Base-by-base conservation (phyloP, 2,113 vertebrate species). In the Physeter macrocephalus region DNA sequence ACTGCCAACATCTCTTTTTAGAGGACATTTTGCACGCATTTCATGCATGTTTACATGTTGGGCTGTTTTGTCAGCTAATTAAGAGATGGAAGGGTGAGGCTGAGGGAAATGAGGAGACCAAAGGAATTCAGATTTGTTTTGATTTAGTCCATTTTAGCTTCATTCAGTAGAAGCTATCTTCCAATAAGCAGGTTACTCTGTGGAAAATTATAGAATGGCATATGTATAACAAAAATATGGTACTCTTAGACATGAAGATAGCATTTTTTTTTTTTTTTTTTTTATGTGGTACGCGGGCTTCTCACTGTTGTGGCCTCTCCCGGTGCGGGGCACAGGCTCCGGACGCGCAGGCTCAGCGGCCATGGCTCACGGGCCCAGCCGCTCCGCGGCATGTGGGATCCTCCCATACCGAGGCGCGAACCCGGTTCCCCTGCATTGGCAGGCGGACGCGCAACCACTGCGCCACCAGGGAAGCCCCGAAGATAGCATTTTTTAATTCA, bases 21-120 rank as follows among this genome's bases (percentile, higher is more conserved):
- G 34, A 96, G 86, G 77, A 91, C 36, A 54, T 96, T 97, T 95
- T 96, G 15, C 69, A 87, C 20, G 31, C 82, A 96, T 80, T 95
- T 88, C 43, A 43, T 90, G 25, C 77, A 59, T 88, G 36, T 94
- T 97, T 97, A 89, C 83, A 87, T 21, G 72, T n/a, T 75, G 75
- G 13, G 15, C 62, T 71, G 97, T 97, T 97, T 93, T 87, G 74
- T 41, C 17, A 92, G 21, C 27, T 86, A 39, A 25, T 71, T 88
- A 92, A 83, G 13, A 1, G 31, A 74, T 46, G 8, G 64, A 81
- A 75, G 49, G 8, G 6, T 78, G 11, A 90, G 36, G 25, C 13
- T 34, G 8, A 41, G 6, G n/a, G 41, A 88, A 98, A 85, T 86
- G 23, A 85, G 20, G 41, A 77, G 92, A 66, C 1, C 72, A 92